These are phyloP conservation scores for Sardina pilchardus DNA, from an alignment of 2,113 vertebrate species.

Conservation along the genomic window DNA sequence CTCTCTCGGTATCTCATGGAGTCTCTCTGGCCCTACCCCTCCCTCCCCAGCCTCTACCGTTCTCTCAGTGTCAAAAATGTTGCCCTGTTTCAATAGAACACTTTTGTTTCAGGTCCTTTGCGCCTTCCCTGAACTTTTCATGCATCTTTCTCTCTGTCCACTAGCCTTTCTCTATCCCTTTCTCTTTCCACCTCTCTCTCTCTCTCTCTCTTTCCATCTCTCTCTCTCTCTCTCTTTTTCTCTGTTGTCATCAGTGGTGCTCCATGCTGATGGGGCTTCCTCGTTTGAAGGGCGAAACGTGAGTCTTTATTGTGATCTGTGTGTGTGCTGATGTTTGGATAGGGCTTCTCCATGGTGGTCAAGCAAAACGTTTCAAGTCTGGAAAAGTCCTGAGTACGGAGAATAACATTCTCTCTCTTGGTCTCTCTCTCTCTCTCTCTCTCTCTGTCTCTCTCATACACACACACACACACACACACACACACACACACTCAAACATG, in stretches of 20 bases:
- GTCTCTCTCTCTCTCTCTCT: not conserved
- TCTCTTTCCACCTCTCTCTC: not conserved
- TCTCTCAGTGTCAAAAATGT: not conserved
- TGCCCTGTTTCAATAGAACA: not conserved
- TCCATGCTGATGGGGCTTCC: not conserved
- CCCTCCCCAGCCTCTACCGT: not conserved
- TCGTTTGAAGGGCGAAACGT: constrained; percentile 5
- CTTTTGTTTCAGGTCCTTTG: not conserved
- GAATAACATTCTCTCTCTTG: not conserved
- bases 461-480: too few relatives aligned
- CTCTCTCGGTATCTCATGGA: not conserved
- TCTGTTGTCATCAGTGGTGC: not conserved
- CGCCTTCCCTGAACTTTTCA: not conserved
- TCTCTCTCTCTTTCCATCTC: not conserved
- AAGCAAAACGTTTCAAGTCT: constrained; percentile 4
- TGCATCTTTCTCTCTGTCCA: not conserved
- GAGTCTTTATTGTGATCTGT: constrained; percentile 4
- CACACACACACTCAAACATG: too few relatives aligned
- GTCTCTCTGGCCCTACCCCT: not conserved
- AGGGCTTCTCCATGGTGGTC: not conserved
- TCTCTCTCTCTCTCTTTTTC: not conserved
- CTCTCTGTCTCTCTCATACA: not conserved
- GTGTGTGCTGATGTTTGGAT: constrained; percentile 3
- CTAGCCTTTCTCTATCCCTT: not conserved
- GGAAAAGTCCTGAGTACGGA: not conserved